Evolutionary conservation across 2,797 vertebrate species (phyloP).

Genomic region (Tapera naevia): DNA sequence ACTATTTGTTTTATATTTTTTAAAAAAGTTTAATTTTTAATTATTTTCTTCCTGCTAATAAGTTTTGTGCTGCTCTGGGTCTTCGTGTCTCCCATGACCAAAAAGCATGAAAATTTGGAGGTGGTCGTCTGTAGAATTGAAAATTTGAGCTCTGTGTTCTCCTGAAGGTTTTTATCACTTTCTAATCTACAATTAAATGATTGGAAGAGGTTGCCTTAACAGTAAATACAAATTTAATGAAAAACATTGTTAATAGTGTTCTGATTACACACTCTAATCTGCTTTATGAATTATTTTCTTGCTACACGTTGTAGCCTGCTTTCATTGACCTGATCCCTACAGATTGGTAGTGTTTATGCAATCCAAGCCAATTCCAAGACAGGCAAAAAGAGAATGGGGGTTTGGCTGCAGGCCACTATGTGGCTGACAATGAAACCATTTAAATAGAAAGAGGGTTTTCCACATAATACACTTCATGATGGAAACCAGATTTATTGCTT

Average conservation of each 20-base stretch:
- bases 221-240: neutral
- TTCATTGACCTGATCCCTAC: neutral
- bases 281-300: neutral
- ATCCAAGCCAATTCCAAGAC: neutral
- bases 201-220: neutral
- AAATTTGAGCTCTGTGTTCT: neutral
- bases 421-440: neutral
- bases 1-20: neutral
- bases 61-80: neutral
- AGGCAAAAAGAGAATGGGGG: neutral
- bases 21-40: neutral
- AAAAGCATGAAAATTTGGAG: neutral
- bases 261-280: neutral
- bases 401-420: neutral
- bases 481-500: neutral
- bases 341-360: neutral
- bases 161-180: neutral
- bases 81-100: neutral
- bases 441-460: neutral
- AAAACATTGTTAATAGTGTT: neutral
- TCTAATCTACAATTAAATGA: neutral
- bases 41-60: neutral
- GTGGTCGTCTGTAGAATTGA: neutral
- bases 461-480: neutral
- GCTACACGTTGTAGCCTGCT: neutral